phyloP scores from a whole-genome alignment of 2,888 invertebrate genomes.

The Drosophila sordidula region DNA sequence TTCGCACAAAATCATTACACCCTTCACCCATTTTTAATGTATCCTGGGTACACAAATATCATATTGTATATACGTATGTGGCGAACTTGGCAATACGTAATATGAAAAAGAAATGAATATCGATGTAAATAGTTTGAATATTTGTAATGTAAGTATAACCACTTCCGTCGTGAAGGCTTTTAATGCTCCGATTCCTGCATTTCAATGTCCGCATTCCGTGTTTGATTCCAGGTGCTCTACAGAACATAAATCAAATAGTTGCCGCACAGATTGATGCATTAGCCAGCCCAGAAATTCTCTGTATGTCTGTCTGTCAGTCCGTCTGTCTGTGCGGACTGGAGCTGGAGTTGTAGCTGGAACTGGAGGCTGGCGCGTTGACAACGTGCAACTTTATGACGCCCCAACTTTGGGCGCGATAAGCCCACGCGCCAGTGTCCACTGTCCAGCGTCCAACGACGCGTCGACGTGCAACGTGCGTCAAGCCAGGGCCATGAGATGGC shows the following conservation, averaged over 20 bases:
- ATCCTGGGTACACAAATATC: too few species aligned
- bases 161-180: background rate
- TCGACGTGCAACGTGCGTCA: conserved; percentile 55
- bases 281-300: conserved; percentile 48
- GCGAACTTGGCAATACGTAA: too few species aligned
- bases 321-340: conserved; percentile 13
- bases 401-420: conserved; percentile 74
- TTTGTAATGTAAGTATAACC: background rate
- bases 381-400: conserved; percentile 77
- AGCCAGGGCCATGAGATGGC: conserved; percentile 63
- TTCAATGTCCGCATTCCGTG: conserved; percentile 43
- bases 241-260: conserved; percentile 72
- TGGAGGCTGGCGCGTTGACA: conserved; percentile 57
- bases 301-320: conserved; percentile 14
- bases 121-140: too few species aligned
- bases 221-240: conserved; percentile 46
- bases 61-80: too few species aligned
- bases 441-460: conserved; percentile 8
- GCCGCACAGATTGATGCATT: conserved; percentile 78
- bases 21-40: too few species aligned
- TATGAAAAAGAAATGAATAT: too few species aligned
- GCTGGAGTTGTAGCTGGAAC: conserved; percentile 3
- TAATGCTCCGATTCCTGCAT: conserved; percentile 28
- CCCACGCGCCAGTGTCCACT: conserved; percentile 62
- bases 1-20: too few species aligned